A percentile compares a stretch with the other conserved stretches of the same genome.
Conservation (phyloP, 2,888 invertebrate genomes). For the Sminthurides aquaticus region DNA sequence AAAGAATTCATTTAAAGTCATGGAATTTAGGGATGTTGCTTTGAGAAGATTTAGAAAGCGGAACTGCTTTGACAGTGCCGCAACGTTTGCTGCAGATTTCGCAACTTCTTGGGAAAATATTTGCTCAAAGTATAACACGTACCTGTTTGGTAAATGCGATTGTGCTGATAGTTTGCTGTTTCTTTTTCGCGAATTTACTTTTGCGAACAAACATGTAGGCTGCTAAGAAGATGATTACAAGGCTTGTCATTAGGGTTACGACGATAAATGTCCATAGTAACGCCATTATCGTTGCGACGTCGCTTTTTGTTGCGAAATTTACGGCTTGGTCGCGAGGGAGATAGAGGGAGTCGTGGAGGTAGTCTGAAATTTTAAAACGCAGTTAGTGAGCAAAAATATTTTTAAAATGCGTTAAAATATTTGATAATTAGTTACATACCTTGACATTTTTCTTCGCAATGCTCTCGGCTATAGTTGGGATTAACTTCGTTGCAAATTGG, state of each 20-base stretch:
- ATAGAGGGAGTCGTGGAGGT: slow-evolving; percentile 18
- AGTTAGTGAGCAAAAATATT: not conserved
- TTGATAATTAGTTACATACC: not conserved
- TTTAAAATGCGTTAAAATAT: not conserved
- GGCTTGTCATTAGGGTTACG: not conserved
- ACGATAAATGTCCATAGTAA: not conserved
- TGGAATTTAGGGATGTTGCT: too few relatives aligned
- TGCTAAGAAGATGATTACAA: not conserved
- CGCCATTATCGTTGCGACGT: slow-evolving; percentile 1
- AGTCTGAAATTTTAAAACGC: slow-evolving; percentile 7
- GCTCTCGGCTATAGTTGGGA: slow-evolving; percentile 12
- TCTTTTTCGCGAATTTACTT: not conserved
- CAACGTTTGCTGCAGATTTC: too few relatives aligned
- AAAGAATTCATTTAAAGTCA: too few relatives aligned
- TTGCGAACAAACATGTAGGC: not conserved
- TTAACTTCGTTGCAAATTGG: slow-evolving; percentile 3
- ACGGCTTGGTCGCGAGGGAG: slow-evolving; percentile 1
- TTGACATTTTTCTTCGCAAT: slow-evolving; percentile 19
- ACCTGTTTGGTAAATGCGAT: not conserved
- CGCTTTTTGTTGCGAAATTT: slow-evolving; percentile 12
- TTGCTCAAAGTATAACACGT: too few relatives aligned
- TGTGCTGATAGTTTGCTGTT: not conserved
- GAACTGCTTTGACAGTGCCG: too few relatives aligned
- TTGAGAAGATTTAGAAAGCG: too few relatives aligned
- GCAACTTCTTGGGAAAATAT: too few relatives aligned